Conservation (phyloP, 2,797 vertebrate genomes). For the Craterocephalus amniculus region DNA sequence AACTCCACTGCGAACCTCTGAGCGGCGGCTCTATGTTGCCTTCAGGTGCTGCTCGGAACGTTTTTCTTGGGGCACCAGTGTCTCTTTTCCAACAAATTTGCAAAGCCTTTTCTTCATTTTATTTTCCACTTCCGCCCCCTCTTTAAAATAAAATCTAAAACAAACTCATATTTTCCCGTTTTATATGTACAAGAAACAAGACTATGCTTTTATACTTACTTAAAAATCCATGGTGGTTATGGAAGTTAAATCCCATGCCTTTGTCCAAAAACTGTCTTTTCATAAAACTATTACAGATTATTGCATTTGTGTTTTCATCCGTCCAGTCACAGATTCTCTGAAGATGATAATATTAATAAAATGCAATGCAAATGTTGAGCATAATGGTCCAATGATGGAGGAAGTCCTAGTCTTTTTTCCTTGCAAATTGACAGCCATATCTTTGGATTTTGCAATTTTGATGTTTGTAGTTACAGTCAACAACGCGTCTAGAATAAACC, state of each 20-base stretch:
- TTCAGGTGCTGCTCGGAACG: slow-evolving; percentile 48
- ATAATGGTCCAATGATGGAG: not conserved
- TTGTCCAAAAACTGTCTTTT: no score
- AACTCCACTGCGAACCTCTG: slow-evolving; percentile 47
- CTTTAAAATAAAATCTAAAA: not conserved
- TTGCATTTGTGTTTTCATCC: not conserved
- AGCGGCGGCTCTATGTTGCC: slow-evolving; percentile 43
- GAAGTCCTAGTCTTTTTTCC: not conserved
- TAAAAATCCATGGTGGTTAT: not conserved
- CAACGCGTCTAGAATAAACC: no score
- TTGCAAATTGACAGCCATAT: not conserved
- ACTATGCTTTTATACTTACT: no score
- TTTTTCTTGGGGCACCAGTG: not conserved
- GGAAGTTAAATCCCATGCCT: no score
- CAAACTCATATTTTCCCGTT: no score
- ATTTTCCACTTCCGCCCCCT: not conserved
- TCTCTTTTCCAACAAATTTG: not conserved
- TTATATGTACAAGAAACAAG: no score
- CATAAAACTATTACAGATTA: no score
- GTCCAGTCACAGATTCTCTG: not conserved
- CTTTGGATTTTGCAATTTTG: not conserved
- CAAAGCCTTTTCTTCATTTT: not conserved
- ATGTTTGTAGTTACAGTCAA: no score
- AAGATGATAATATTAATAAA: not conserved
- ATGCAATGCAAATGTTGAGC: not conserved